Conservation (phyloP, 1,140 invertebrate genomes). For the Ceratosolen solmsi region DNA sequence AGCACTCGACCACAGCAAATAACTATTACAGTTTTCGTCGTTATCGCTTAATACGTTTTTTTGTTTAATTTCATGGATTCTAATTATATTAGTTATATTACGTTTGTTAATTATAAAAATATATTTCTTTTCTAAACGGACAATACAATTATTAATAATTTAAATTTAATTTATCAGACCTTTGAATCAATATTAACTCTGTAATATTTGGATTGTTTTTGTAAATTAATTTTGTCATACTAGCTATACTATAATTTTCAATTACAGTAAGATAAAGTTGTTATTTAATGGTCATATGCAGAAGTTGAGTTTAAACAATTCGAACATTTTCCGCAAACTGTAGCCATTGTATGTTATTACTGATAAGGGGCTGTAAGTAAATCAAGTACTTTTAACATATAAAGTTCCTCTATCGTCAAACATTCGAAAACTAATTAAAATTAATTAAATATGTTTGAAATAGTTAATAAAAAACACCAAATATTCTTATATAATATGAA, state of each 20-base stretch:
- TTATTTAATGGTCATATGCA: neutral
- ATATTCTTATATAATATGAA: neutral
- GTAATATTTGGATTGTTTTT: no score
- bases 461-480: neutral
- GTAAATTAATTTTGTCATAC: no score
- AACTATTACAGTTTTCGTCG: no score
- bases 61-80: no score
- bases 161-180: no score
- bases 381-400: neutral
- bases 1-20: no score
- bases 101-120: no score
- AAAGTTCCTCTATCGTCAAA: neutral
- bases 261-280: neutral
- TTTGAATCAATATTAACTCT: no score
- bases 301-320: neutral
- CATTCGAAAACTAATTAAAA: neutral
- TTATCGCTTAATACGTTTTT: no score
- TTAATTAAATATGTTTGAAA: neutral
- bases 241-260: neutral
- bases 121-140: no score
- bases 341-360: neutral
- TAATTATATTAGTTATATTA: no score
- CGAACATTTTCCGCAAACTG: neutral
- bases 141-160: no score
- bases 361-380: neutral